Base-by-base conservation (phyloP, 2,797 vertebrate genomes). In the Caiman crocodilus region DNA sequence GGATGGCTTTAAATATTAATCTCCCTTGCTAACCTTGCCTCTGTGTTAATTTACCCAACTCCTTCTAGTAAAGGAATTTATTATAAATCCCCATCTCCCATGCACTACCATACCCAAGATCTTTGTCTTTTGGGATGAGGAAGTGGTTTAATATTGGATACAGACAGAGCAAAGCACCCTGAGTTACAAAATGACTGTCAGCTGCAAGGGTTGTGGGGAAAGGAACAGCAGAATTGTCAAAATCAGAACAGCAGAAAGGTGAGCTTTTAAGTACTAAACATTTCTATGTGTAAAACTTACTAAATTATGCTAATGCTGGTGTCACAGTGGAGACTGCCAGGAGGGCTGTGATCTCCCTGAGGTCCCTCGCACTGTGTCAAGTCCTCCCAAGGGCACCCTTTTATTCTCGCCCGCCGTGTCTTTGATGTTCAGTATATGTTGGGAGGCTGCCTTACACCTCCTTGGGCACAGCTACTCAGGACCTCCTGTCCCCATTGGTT, bases 71-170 rank as follows among this genome's bases (percentile, higher is more conserved):
- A 50, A 77, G 32, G 71, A 63, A 50, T 89, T 93, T 89, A 30
- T 78, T 87, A 59, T 87, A 4, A 25, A 67, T 63, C 50, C 18
- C 58, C 60, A 92, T 78, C 80, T 94, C 63, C 57, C 87, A 82
- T 77, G 64, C 32, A 42, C 63, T 61, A 65, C 56, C 74, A 86
- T 95, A 74, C 67, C 71, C 42, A 71, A 76, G 55, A 87, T 71
- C 69, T 76, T 91, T 90, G 94, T 20, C 88, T 67, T 79, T 78
- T 89, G 91, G 80, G 67, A 63, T n/a, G 86, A 93, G 93, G 93
- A 95, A 92, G 90, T 93, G 95, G 87, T 94, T 96, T 95, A 81
- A 32, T 50, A 58, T 63, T 86, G 83, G 50, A 63, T 88, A 20
- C 94, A 96, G 94, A 86, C 2, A 35, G 21, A 79, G 71, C 1